Base-by-base conservation (phyloP, 2,888 invertebrate genomes). In the Azorinus chamasolen region DNA sequence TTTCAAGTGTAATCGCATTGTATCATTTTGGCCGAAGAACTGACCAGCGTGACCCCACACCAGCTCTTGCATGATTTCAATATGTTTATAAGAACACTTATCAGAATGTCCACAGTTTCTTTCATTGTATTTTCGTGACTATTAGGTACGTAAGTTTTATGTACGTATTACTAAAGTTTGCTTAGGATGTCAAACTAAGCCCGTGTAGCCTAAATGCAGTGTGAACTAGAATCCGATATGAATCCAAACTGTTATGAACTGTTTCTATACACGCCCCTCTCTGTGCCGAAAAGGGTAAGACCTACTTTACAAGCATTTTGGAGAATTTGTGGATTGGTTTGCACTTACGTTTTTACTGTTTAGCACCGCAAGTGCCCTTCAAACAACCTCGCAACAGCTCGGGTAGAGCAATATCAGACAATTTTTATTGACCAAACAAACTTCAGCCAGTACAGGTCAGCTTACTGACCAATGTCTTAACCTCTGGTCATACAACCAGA, bases 351-450 rank as follows among this genome's bases (percentile, higher is more conserved):
- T 32, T 72, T 59, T 61, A 72, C 54, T 65, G 55, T 58, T 65
- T 65, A 45, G 64, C 59, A 72, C 65, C 45, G 41, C 39, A 65
- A 65, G 59, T 53, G 58, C 43, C 32, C 45, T 65, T 63, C 53
- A 57, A 64, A 43, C 50, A 58, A 53, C 43, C 58, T 63, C 45
- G 20, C 25, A 41, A 22, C 45, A 58, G 58, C 58, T 63, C 45
- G 25, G 32, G 27, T 25, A 51, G 53, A 32, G 32, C 32, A 71
- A 58, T 58, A 63, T 63, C 57, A 51, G 27, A 43, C 22, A 20
- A 57, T 51, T 55, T 62, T 63, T 64, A 69, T 62, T 61, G 55
- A 27, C 69, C 32, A 61, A 61, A 54, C 62, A 69, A 62, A 54
- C 61, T 14, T 14, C 45, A 64, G 57, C 45, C 71, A 51, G 71